Conservation (phyloP, 2,113 vertebrate species). For the Leptodactylus fuscus region DNA sequence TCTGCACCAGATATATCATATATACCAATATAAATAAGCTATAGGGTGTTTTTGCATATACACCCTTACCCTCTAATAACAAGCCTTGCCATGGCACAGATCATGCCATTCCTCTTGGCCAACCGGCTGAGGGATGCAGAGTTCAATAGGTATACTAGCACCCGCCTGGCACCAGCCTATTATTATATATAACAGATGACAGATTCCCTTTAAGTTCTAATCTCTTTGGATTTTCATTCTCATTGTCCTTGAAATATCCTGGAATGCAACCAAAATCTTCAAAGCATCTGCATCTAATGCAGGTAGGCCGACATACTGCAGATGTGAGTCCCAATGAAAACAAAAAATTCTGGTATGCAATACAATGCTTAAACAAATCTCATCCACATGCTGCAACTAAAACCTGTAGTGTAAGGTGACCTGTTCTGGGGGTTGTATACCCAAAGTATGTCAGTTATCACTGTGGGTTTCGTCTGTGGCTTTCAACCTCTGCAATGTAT, state of each 20-base stretch:
- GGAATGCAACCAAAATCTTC: background rate
- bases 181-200: background rate
- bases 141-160: background rate
- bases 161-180: background rate
- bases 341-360: background rate
- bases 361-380: too few relatives aligned
- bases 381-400: too few relatives aligned
- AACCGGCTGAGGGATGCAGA: background rate
- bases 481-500: too few relatives aligned
- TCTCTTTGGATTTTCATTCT: background rate
- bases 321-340: background rate
- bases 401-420: too few relatives aligned
- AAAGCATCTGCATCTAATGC: background rate
- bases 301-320: background rate
- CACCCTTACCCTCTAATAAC: too few relatives aligned
- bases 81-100: background rate
- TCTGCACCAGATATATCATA: too few relatives aligned
- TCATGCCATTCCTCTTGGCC: background rate
- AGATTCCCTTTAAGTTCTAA: background rate
- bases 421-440: too few relatives aligned
- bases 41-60: too few relatives aligned
- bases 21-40: too few relatives aligned
- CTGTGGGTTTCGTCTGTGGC: too few relatives aligned
- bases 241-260: background rate
- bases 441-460: too few relatives aligned